Evolutionary conservation across 2,113 vertebrate genomes (phyloP).

Genomic region (Numida meleagris): DNA sequence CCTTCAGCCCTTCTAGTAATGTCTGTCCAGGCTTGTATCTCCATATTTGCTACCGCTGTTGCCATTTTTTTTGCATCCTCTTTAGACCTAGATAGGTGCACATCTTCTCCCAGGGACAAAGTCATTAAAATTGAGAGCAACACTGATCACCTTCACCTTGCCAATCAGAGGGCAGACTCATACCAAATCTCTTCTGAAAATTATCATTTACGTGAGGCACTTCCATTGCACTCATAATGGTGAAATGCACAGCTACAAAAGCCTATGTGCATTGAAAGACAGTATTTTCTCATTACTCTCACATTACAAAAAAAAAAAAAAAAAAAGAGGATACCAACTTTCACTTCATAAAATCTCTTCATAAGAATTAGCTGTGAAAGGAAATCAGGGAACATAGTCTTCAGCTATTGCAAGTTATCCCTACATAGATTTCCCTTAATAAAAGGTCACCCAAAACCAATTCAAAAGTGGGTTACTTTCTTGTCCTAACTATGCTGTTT

Average conservation of each 20-base stretch:
- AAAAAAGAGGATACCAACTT: background rate
- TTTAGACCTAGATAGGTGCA: background rate
- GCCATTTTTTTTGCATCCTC: background rate
- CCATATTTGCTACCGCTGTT: background rate
- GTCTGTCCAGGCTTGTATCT: background rate
- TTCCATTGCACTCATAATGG: background rate
- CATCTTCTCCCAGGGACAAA: background rate
- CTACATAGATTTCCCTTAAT: background rate
- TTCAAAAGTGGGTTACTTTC: background rate
- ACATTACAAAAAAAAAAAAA: background rate
- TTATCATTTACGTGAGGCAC: background rate
- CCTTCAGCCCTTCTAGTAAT: background rate
- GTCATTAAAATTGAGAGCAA: background rate
- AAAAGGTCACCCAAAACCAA: background rate
- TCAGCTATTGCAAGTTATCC: background rate
- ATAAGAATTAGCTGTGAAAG: background rate
- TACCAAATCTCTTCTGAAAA: background rate
- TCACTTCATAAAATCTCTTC: background rate
- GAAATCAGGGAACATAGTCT: background rate
- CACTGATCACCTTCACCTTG: fast-evolving
- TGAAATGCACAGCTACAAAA: fast-evolving
- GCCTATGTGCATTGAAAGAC: background rate
- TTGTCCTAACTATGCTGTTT: background rate
- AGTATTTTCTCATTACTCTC: background rate
- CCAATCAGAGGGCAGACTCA: background rate